Base-by-base conservation (phyloP, 2,113 vertebrate species). In the Thermophis baileyi region DNA sequence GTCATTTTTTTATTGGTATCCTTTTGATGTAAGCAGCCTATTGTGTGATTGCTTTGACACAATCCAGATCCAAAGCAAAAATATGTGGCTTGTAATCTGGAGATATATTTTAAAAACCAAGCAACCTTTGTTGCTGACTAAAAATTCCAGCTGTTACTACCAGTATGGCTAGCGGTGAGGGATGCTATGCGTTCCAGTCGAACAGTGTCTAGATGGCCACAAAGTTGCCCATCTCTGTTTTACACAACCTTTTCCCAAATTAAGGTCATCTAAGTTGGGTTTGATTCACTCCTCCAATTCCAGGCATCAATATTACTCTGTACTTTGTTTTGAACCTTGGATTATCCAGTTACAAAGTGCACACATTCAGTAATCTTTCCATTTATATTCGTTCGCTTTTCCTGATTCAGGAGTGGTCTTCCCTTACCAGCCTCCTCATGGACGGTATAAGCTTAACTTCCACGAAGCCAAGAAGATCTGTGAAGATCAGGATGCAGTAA, bases 391-490 rank as follows among this genome's bases (percentile, higher is more conserved):
- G 54, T 3, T 0, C 89, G 50, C 93, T 95, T 54, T 86, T 90
- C 40, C 22, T 22, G 85, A 1, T 91, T 91, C 94, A 99, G 99
- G 99, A 14, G 97, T 99, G 93, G 99, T 99, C 85, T 99, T 99
- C 85, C 99, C 99, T 44, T 99, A 99, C 96, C 98, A 98, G 97
- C 98, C 98, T 60, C 94, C 93, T 1, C 95, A 90, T 0, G 99
- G 99, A 9, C 98, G 99, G 92, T 99, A 99, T 96, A 96, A 92
- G 49, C 98, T 98, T 92, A 99, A 98, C 95, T 99, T 98, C 97
- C 97, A 97, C 0, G 97, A 97, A 94, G 99, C 99, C 16, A 96
- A 98, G 87, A 95, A 54, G 93, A 98, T 95, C 0, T 99, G 99
- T 60, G 97, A 95, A 94, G 97, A 98, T 50, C 99, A 99, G 94